Percentiles rank a stretch among this genome's conserved stretches.
phyloP scores from a whole-genome alignment of 2,113 vertebrate species.

The Haemorhous mexicanus region DNA sequence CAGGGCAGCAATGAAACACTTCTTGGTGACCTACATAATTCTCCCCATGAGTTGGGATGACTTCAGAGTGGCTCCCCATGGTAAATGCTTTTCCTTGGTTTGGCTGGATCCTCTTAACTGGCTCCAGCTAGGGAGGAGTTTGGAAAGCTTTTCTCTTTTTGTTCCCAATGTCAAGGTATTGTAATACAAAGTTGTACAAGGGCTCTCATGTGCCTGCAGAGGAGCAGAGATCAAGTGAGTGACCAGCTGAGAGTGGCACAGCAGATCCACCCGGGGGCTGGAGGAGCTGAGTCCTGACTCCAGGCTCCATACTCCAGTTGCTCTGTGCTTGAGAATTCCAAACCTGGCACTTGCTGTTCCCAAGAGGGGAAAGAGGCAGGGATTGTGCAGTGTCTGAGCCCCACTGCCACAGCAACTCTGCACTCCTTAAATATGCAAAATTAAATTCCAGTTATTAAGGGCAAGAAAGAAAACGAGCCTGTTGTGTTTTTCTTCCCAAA shows the following conservation, averaged over 20 bases:
- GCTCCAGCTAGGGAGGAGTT: not conserved
- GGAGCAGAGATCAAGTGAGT: not conserved
- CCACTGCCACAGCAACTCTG: accelerated
- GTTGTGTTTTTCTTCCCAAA: not conserved
- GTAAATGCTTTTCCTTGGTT: not conserved
- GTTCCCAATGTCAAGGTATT: not conserved
- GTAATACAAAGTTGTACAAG: not conserved
- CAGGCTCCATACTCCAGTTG: accelerated
- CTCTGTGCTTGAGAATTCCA: not conserved
- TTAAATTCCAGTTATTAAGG: not conserved
- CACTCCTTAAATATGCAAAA: not conserved
- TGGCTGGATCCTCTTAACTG: not conserved
- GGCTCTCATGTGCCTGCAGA: not conserved
- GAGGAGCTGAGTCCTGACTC: not conserved
- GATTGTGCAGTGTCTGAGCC: not conserved
- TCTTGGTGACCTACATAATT: constrained; percentile 3
- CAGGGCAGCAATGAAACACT: not conserved
- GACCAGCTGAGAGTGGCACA: not conserved
- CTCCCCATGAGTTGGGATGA: not conserved
- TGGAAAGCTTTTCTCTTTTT: not conserved
- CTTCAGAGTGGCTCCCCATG: not conserved
- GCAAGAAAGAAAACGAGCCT: not conserved
- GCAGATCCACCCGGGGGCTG: not conserved
- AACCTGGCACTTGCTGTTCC: not conserved
- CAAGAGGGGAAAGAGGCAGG: not conserved